These are phyloP conservation scores for Hiodon alosoides DNA, from an alignment of 2,113 vertebrate genomes.

Conservation along the genomic window DNA sequence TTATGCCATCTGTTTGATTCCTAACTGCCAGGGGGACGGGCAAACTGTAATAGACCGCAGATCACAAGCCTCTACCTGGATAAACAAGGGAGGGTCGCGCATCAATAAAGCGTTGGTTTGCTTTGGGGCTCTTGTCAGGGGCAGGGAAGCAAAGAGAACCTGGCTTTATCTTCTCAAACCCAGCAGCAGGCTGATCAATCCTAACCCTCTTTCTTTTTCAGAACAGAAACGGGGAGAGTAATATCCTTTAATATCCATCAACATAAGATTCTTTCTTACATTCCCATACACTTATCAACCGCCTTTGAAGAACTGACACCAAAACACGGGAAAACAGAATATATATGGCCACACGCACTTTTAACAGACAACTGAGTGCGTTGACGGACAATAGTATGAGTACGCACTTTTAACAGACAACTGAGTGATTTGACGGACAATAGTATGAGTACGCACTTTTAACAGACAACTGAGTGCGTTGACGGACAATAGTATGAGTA, in stretches of 20 bases:
- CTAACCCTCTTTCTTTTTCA: conserved; percentile 1
- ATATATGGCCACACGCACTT: too few relatives aligned
- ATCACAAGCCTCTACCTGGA: conserved; percentile 10
- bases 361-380: too few relatives aligned
- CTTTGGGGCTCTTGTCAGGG: neutral
- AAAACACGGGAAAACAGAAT: too few relatives aligned
- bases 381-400: too few relatives aligned
- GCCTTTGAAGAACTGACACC: too few relatives aligned
- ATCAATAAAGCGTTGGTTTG: neutral
- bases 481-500: too few relatives aligned
- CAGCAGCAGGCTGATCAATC: conserved; percentile 15
- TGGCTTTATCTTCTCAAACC: conserved; percentile 10
- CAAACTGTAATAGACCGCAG: neutral
- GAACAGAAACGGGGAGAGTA: neutral
- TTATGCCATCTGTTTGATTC: neutral
- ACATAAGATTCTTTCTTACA: neutral
- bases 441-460: too few relatives aligned
- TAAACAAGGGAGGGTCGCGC: neutral
- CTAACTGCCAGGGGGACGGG: too few relatives aligned
- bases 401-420: too few relatives aligned
- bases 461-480: too few relatives aligned
- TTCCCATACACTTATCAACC: too few relatives aligned
- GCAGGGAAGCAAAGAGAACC: neutral
- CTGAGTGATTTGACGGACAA: too few relatives aligned
- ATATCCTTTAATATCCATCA: neutral